Evolutionary conservation across 1,140 invertebrate species (phyloP), one percentile per base, ranked within the genome.

Genomic region (Potamilus streckersoni): DNA sequence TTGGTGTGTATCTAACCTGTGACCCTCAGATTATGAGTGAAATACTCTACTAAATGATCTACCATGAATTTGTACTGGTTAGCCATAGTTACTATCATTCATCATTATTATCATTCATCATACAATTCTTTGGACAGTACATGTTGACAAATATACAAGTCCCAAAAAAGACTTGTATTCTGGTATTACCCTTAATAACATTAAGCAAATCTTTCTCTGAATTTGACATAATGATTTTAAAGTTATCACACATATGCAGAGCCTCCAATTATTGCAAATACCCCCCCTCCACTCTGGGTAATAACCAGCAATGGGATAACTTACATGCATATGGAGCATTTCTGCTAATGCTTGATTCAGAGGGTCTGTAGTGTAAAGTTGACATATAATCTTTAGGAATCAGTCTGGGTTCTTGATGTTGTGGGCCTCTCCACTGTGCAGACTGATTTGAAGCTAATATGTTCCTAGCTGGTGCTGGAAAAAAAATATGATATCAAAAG

Each of bases 321-420:
- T 59, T 69, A 84, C 83, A 66, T 62, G 80, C 80, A 69, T 79
- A 84, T n/a, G 83, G 82, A 23, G 83, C 80, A 58, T 77, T 68
- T 61, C 76, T 62, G 55, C 74, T 80, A 72, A 80, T 71, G 27
- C 74, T 69, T 59, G 79, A 74, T 17, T 83, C 80, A 57, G 69
- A 64, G 59, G 65, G 27, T 20, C 72, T 69, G 27, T 79, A 75
- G 58, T 77, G 16, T 19, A 82, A 55, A 17, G 71, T 74, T 14
- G 71, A 78, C 59, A 70, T 78, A 56, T 70, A 74, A 59, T 73
- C 69, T 20, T 65, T 56, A 38, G 77, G 62, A 49, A 68, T 69
- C n/a, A 68, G 67, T 69, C 57, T 72, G 20, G 76, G 74, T 61
- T 76, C 74, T 27, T 62, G 27, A 67, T 70, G 74, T 0, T 58